Percentiles rank a stretch among this genome's conserved stretches.
phyloP scores from a whole-genome alignment of 64 coral and sea anemone species.

The Acropora tenuis region DNA sequence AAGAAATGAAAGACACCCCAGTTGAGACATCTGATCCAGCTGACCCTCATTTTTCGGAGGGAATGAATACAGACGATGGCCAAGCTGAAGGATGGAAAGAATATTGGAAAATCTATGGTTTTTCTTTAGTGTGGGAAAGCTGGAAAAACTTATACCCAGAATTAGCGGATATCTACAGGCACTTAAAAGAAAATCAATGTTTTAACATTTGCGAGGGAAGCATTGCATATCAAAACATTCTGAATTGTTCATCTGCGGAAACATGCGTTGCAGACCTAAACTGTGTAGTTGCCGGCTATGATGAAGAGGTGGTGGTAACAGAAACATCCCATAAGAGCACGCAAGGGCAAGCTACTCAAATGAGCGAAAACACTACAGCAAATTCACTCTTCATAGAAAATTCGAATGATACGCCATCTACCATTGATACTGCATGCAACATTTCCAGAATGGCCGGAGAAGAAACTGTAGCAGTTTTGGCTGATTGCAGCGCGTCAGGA shows the following conservation, averaged over 20 bases:
- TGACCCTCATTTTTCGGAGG: not conserved
- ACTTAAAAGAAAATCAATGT: not conserved
- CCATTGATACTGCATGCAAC: not conserved
- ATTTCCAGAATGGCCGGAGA: not conserved
- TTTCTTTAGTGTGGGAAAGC: conserved; percentile 86
- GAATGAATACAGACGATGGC: not conserved
- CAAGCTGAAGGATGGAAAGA: conserved; percentile 70
- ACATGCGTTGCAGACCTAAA: not conserved
- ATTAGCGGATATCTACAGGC: not conserved
- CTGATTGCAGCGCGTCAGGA: not conserved
- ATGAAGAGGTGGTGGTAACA: not conserved
- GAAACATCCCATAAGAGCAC: not conserved
- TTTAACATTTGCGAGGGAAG: not conserved
- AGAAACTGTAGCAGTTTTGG: not conserved
- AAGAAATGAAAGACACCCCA: not conserved
- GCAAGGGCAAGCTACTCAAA: not conserved
- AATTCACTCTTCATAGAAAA: not conserved
- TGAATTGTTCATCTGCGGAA: not conserved
- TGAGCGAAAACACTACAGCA: not conserved
- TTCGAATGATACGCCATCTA: not conserved
- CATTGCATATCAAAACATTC: not conserved
- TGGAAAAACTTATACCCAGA: conserved; percentile 64
- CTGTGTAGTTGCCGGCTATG: not conserved
- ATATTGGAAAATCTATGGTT: conserved; percentile 87
- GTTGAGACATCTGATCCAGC: not conserved